Evolutionary conservation across 64 coral and sea anemone genomes (phyloP).

Genomic region (Platygyra sinensis): DNA sequence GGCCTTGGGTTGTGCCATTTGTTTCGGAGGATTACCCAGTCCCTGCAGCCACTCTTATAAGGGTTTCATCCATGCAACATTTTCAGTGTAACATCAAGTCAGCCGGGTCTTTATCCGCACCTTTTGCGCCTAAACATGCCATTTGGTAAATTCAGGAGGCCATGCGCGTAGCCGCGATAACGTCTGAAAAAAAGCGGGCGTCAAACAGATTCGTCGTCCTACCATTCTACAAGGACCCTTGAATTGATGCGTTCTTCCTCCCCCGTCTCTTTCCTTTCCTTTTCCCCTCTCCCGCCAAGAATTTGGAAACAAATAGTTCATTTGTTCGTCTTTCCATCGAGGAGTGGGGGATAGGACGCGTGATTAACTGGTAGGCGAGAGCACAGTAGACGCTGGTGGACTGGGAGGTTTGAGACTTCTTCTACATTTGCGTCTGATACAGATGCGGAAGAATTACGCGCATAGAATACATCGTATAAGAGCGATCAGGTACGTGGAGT

Average conservation of each 20-base stretch:
- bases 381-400: background rate
- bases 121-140: slow-evolving; percentile 37
- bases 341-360: too few species aligned
- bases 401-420: too few species aligned
- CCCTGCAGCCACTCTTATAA: slow-evolving; percentile 41
- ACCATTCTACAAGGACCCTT: slow-evolving; percentile 59
- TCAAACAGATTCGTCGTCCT: background rate
- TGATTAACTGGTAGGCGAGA: too few species aligned
- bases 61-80: slow-evolving; percentile 50
- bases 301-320: background rate
- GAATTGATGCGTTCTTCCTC: background rate
- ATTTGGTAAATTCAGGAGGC: slow-evolving; percentile 56
- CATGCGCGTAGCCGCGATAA: slow-evolving; percentile 13
- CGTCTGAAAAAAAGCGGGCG: background rate
- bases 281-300: slow-evolving; percentile 15
- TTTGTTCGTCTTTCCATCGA: background rate
- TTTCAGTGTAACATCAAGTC: slow-evolving; percentile 13
- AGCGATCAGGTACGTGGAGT: too few species aligned
- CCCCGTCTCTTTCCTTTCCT: slow-evolving; percentile 34
- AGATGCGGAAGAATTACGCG: too few species aligned
- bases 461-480: too few species aligned
- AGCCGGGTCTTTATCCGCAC: background rate
- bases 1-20: slow-evolving; percentile 64
- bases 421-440: too few species aligned
- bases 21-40: slow-evolving; percentile 54